These are phyloP conservation scores for Siniperca undulata DNA, from an alignment of 2,797 vertebrate species.

Conservation along the genomic window DNA sequence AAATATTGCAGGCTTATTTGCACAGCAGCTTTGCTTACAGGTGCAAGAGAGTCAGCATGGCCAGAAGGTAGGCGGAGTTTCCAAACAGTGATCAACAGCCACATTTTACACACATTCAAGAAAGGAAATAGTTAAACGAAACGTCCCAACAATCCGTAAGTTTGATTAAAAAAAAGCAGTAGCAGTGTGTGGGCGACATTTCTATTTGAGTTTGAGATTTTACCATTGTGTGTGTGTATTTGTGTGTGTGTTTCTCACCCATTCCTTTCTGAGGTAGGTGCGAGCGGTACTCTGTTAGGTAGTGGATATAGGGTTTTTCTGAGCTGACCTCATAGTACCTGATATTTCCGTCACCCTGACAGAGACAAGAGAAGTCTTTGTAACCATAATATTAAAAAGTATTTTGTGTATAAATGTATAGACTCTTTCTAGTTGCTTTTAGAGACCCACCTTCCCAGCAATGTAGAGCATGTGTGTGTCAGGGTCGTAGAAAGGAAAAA, in stretches of 20 bases:
- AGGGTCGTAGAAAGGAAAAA: conserved; percentile 96
- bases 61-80: background rate
- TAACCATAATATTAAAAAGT: background rate
- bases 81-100: background rate
- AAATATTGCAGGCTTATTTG: conserved; percentile 77
- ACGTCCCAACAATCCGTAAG: background rate
- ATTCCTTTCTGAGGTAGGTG: conserved; percentile 94
- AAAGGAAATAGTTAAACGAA: background rate
- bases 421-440: background rate
- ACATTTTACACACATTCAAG: background rate
- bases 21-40: conserved; percentile 71
- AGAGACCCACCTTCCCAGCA: conserved; percentile 91
- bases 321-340: conserved; percentile 95
- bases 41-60: conserved; percentile 20
- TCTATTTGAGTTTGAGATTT: background rate
- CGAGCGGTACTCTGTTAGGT: conserved; percentile 93
- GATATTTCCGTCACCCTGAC: conserved; percentile 95
- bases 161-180: background rate
- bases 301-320: conserved; percentile 93
- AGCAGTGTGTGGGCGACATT: background rate
- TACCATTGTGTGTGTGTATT: background rate
- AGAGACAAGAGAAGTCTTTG: conserved; percentile 7
- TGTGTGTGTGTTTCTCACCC: conserved; percentile 85
- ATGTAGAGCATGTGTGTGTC: conserved; percentile 98
- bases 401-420: background rate